phyloP scores from a whole-genome alignment of 2,888 invertebrate genomes.

The Rotaria macrura region DNA sequence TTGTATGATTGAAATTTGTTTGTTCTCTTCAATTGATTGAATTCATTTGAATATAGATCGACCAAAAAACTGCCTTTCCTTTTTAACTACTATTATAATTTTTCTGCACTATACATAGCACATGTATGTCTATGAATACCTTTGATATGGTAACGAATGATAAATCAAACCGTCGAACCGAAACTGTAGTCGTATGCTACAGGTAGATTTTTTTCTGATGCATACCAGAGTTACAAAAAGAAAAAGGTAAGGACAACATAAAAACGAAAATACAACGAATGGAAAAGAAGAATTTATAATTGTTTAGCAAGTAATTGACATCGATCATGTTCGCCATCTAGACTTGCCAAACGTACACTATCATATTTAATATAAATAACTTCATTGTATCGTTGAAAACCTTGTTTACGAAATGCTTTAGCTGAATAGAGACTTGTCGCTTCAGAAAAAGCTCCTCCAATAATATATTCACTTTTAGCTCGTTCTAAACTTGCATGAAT shows the following conservation, averaged over 20 bases:
- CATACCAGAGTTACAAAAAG: background rate
- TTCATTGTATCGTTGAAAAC: background rate
- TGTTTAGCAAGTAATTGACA: slow-evolving; percentile 13
- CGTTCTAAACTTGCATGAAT: slow-evolving; percentile 17
- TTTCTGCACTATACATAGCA: background rate
- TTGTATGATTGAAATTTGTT: background rate
- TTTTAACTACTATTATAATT: background rate
- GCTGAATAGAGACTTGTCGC: slow-evolving; percentile 16
- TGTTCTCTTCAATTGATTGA: background rate
- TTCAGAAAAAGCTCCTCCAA: background rate
- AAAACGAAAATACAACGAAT: background rate
- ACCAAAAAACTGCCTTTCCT: background rate
- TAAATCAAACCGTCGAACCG: background rate
- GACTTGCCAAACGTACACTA: background rate
- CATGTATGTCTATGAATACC: background rate
- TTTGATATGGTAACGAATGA: background rate
- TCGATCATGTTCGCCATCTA: slow-evolving; percentile 3
- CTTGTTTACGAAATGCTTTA: slow-evolving; percentile 9
- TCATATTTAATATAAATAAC: background rate
- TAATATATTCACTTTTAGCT: background rate
- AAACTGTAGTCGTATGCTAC: background rate
- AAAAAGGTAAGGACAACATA: background rate
- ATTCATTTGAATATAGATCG: background rate
- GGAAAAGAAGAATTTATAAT: background rate
- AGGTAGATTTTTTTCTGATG: background rate